These are phyloP conservation scores for Chiridota heheva DNA, from an alignment of 35 echinoderm and acorn worm species.

Conservation along the genomic window DNA sequence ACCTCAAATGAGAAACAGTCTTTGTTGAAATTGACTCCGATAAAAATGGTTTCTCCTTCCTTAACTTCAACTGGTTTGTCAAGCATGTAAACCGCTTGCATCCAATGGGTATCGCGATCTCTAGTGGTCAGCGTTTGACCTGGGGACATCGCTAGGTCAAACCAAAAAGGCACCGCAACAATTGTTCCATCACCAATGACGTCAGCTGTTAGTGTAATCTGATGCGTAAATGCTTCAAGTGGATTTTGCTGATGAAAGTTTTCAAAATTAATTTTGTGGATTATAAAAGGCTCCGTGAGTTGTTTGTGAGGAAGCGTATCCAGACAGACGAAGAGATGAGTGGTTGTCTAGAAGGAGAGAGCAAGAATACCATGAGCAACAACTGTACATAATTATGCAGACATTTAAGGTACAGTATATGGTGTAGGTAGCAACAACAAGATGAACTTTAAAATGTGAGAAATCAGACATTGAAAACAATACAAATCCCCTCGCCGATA, in stretches of 20 bases:
- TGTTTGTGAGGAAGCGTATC: conserved; percentile 22
- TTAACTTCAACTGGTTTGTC: neutral
- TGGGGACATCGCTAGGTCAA: neutral
- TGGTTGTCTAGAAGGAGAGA: conserved; percentile 23
- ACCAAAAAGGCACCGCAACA: conserved; percentile 1
- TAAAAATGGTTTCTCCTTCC: neutral
- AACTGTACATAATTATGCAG: no score
- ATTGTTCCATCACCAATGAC: neutral
- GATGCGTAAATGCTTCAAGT: conserved; percentile 18
- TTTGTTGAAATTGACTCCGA: conserved; percentile 9
- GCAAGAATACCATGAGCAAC: neutral
- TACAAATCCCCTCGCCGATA: no score
- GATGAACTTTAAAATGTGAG: no score
- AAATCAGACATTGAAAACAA: no score
- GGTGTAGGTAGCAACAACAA: no score
- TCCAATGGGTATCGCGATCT: conserved; percentile 32
- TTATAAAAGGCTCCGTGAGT: neutral
- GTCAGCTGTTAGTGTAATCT: neutral
- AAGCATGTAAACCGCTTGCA: conserved; percentile 15
- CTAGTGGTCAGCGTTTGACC: neutral
- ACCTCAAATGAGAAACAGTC: conserved; percentile 18
- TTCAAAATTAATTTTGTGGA: neutral
- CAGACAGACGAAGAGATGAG: conserved; percentile 7
- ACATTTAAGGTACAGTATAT: no score
- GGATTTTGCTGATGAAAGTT: conserved; percentile 4